These are phyloP conservation scores for Temnothorax unifasciatus DNA, from an alignment of 2,888 invertebrate species.

Conservation along the genomic window DNA sequence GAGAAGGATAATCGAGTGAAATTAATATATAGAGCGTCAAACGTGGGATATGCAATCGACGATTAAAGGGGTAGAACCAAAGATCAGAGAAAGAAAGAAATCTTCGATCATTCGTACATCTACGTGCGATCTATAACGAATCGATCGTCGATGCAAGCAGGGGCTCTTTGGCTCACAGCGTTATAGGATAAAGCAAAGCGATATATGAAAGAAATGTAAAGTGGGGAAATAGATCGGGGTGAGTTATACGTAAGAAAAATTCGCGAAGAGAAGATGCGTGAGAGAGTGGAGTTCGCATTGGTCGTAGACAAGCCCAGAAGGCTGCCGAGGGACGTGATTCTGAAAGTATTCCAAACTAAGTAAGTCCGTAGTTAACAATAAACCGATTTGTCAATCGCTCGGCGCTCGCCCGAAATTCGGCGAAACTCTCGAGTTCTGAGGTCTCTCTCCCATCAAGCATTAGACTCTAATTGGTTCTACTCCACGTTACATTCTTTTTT, in stretches of 20 bases:
- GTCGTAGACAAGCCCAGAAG: conserved; percentile 44
- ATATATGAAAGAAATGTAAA: conserved; percentile 1
- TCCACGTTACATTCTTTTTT: background rate
- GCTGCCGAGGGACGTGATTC: conserved; percentile 65
- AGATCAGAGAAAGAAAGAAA: conserved; percentile 1
- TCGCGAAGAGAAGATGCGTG: conserved; percentile 21
- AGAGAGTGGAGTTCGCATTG: conserved; percentile 36
- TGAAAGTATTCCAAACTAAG: conserved; percentile 59
- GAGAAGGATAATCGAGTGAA: background rate
- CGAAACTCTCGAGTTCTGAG: conserved; percentile 13
- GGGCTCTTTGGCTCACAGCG: background rate
- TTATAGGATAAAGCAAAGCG: background rate
- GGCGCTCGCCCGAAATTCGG: background rate
- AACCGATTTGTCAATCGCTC: conserved; percentile 37
- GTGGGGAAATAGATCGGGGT: background rate
- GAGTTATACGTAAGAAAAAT: conserved; percentile 22
- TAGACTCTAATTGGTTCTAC: conserved; percentile 41
- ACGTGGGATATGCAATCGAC: background rate
- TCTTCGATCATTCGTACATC: conserved; percentile 12
- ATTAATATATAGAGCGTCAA: conserved; percentile 24
- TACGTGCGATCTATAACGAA: background rate
- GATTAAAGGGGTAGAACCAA: background rate
- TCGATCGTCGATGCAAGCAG: conserved; percentile 5
- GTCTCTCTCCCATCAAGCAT: conserved; percentile 13
- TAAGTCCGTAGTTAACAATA: conserved; percentile 20